Base-by-base conservation (phyloP, 2,888 invertebrate species). In the Eupithecia inturbata region DNA sequence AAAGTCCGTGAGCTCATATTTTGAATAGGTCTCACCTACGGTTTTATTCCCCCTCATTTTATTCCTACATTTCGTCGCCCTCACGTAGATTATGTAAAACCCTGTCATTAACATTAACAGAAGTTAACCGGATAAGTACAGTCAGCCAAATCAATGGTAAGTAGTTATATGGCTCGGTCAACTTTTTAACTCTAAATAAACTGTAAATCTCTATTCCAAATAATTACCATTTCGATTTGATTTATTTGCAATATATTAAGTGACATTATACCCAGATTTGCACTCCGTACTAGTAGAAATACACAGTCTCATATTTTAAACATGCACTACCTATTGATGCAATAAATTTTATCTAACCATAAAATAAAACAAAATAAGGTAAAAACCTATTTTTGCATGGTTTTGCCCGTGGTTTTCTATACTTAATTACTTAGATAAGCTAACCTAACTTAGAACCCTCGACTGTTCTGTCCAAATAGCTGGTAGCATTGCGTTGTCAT, bases 61-160 rank as follows among this genome's bases (percentile, higher is more conserved):
- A 66, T 66, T 66, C 66, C 67, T 9, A 66, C 63, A 64, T 33
- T 64, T 26, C 36, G 26, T 66, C 66, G 4, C 64, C 36, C 36
- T 39, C 64, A 39, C 64, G 64, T 66, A 66, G 64, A 66, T 26
- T 66, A 66, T 36, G 36, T 66, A 39, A 33, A 66, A 39, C 22
- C 22, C 26, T 66, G 33, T 66, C 64, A 39, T 66, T 66, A 66
- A 39, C 64, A 39, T 66, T 39, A 39, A 39, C 36, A 66, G 22
- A 66, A 66, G 64, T 66, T 66, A 36, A 66, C 39, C 36, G 26
- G n/a, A 39, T 22, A 66, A 16, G 66, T 41, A 66, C 66, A n/a
- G 39, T 39, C 39, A 36, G 12, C n/a, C 19, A n/a, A n/a, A 36
- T 64, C n/a, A n/a, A 22, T n/a, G 63, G 14, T 60, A 60, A 26